Conservation (phyloP, 2,797 vertebrate species). For the Aplochiton taeniatus region DNA sequence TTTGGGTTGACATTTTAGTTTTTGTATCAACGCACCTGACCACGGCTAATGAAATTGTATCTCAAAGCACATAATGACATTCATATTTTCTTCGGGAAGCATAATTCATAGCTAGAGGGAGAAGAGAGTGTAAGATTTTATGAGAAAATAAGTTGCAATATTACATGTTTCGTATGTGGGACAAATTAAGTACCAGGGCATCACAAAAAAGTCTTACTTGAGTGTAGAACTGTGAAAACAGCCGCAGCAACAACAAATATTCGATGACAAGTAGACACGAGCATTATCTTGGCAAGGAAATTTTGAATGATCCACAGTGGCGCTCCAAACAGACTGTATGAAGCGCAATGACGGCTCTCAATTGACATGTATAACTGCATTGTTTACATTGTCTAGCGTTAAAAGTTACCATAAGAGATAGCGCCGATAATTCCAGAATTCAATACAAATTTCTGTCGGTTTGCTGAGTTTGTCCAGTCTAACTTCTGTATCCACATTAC, state of each 20-base stretch:
- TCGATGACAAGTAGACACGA: constrained; percentile 25
- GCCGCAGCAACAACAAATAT: constrained; percentile 37
- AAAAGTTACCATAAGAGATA: not conserved
- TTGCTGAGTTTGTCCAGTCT: not conserved
- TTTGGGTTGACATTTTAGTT: not conserved
- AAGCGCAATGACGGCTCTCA: constrained; percentile 15
- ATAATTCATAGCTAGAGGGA: too few relatives aligned
- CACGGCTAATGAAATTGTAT: not conserved
- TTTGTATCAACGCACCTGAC: not conserved
- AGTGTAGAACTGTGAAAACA: constrained; percentile 36
- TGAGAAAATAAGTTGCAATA: too few relatives aligned
- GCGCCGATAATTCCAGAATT: not conserved
- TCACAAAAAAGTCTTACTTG: constrained; percentile 52
- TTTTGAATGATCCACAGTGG: constrained; percentile 15
- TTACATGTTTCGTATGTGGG: too few relatives aligned
- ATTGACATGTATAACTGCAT: constrained; percentile 21
- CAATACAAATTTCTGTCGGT: not conserved
- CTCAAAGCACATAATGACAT: not conserved
- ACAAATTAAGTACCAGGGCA: not conserved
- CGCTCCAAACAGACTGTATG: constrained; percentile 21
- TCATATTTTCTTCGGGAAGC: not conserved
- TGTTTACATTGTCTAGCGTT: constrained; percentile 25
- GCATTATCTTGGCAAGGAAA: constrained; percentile 51
- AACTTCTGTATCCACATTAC: not conserved
- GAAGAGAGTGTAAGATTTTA: too few relatives aligned